Evolutionary conservation across 2,888 invertebrate species (phyloP).

Genomic region (Cyclophora albipunctata): DNA sequence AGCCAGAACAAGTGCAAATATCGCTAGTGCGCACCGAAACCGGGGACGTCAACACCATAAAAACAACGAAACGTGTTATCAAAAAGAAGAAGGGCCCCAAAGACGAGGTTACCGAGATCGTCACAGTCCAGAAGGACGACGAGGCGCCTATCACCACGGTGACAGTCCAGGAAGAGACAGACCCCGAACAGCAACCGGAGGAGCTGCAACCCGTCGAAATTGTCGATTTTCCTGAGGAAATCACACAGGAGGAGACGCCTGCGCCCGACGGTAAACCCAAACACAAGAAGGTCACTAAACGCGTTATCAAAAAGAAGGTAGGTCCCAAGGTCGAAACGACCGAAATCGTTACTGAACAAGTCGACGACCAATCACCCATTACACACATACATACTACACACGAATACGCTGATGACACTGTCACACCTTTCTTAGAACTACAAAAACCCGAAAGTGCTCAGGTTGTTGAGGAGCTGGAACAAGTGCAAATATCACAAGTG

Average conservation of each 20-base stretch:
- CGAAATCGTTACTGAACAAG: conserved; percentile 16
- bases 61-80: conserved; percentile 27
- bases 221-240: not conserved
- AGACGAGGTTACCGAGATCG: conserved; percentile 9
- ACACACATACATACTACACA: conserved; percentile 10
- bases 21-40: conserved; percentile 13
- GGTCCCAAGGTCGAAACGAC: conserved; percentile 14
- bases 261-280: conserved; percentile 41
- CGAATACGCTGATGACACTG: conserved; percentile 13
- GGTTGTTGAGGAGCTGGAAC: conserved; percentile 25
- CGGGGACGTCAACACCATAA: conserved; percentile 31
- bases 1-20: conserved; percentile 8
- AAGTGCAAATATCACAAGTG: conserved; percentile 25
- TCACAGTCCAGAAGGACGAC: conserved; percentile 34
- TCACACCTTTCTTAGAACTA: conserved; percentile 11
- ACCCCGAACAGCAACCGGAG: conserved; percentile 14
- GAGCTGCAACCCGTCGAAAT: not conserved
- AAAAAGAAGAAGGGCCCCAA: conserved; percentile 29
- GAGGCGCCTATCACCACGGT: conserved; percentile 11
- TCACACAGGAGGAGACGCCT: conserved; percentile 24
- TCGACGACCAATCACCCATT: conserved; percentile 7
- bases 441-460: conserved; percentile 19
- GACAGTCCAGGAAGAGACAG: conserved; percentile 2
- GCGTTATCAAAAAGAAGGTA: conserved; percentile 13
- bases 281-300: conserved; percentile 25